These are phyloP conservation scores for Clostera curtula DNA, from an alignment of 2,888 invertebrate genomes.

Conservation along the genomic window DNA sequence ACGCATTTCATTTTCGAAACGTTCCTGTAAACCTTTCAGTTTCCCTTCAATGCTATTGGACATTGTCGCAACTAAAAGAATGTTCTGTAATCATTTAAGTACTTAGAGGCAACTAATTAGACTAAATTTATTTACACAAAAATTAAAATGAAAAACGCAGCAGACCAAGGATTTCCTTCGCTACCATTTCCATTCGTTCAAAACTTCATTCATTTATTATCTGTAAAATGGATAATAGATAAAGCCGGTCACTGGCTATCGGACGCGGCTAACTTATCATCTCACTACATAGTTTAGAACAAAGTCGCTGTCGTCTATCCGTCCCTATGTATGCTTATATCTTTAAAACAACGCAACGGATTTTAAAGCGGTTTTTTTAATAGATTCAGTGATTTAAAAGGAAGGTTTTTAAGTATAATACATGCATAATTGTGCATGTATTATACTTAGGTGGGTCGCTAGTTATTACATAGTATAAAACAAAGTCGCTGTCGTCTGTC, in stretches of 20 bases:
- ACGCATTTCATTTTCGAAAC: slow-evolving; percentile 78
- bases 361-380: no score
- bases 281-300: no score
- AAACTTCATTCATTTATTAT: slow-evolving; percentile 30
- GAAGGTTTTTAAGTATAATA: no score
- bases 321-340: no score
- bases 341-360: no score
- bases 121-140: slow-evolving; percentile 56
- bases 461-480: no score
- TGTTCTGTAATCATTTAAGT: slow-evolving; percentile 55
- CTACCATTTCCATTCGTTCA: slow-evolving; percentile 42
- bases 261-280: slow-evolving; percentile 1
- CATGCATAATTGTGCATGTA: no score
- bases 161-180: slow-evolving; percentile 62
- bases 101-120: slow-evolving; percentile 45
- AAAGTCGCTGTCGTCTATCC: no score
- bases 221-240: slow-evolving; percentile 18
- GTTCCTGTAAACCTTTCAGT: slow-evolving; percentile 87
- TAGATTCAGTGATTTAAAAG: no score
- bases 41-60: slow-evolving; percentile 85
- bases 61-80: slow-evolving; percentile 64
- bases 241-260: slow-evolving; percentile 13
- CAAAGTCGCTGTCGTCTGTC: no score
- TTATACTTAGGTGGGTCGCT: no score
- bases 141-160: slow-evolving; percentile 57